These are phyloP conservation scores for Drosophila chauvacae DNA, from an alignment of 1,140 invertebrate genomes.

Conservation along the genomic window DNA sequence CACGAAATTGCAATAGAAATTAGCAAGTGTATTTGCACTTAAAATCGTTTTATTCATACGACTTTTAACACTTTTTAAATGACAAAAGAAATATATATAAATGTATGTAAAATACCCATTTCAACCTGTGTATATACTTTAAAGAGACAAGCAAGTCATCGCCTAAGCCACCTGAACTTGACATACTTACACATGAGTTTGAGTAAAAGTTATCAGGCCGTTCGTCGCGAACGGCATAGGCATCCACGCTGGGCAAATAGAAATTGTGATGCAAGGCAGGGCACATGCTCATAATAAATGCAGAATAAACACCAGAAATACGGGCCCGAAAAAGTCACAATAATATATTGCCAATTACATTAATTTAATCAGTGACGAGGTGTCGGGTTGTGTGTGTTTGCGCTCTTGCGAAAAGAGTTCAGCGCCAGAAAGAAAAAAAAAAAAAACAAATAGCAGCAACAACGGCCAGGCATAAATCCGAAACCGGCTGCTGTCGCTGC, in stretches of 20 bases:
- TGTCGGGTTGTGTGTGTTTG: constrained; percentile 31
- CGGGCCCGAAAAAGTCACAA: constrained; percentile 15
- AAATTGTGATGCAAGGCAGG: constrained; percentile 55
- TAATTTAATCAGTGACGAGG: constrained; percentile 62
- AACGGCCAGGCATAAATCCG: constrained; percentile 48
- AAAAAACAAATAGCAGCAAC: constrained; percentile 12
- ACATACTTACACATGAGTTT: constrained; percentile 64
- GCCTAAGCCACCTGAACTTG: constrained; percentile 69
- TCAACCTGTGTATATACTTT: neutral
- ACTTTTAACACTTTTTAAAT: constrained; percentile 66
- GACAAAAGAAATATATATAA: constrained; percentile 38
- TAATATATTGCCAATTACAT: constrained; percentile 69
- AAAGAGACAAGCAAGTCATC: constrained; percentile 45
- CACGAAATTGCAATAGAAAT: constrained; percentile 65
- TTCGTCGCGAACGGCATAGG: constrained; percentile 16
- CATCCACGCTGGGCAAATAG: constrained; percentile 49
- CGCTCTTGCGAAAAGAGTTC: constrained; percentile 65
- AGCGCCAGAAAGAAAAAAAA: constrained; percentile 31
- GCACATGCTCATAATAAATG: constrained; percentile 31
- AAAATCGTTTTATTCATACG: constrained; percentile 57
- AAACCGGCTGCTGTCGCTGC: constrained; percentile 65
- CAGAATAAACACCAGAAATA: constrained; percentile 58
- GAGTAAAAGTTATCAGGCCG: constrained; percentile 51
- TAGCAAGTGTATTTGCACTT: constrained; percentile 62
- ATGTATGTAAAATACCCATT: neutral